Conservation (phyloP, 2,113 vertebrate genomes). For the Planiliza haematocheilus region DNA sequence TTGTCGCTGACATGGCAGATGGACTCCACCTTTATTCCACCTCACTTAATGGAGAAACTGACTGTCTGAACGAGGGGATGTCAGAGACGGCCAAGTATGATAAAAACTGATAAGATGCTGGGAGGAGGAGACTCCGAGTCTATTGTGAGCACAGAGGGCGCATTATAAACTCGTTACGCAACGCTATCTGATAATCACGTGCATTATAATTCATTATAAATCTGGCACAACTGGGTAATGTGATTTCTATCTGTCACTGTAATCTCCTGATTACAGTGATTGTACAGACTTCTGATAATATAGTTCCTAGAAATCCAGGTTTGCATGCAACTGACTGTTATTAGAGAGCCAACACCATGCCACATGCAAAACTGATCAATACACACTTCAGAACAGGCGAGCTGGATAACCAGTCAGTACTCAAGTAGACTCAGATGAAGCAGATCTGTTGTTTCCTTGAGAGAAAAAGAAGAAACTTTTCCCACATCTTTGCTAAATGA, state of each 20-base stretch:
- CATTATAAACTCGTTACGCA: constrained; percentile 69
- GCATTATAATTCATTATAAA: constrained; percentile 73
- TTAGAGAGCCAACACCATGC: background rate
- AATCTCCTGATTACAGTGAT: constrained; percentile 59
- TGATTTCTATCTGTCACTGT: constrained; percentile 60
- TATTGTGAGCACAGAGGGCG: constrained; percentile 52
- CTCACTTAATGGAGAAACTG: constrained; percentile 64
- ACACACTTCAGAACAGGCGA: background rate
- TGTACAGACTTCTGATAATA: constrained; percentile 34
- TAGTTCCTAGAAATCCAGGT: constrained; percentile 19
- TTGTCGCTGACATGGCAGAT: constrained; percentile 48
- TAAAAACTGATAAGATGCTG: constrained; percentile 69
- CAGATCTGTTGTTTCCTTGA: no score
- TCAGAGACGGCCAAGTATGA: constrained; percentile 54
- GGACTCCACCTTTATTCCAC: constrained; percentile 68
- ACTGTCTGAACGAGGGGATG: constrained; percentile 54
- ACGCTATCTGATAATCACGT: constrained; percentile 63
- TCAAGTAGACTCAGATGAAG: no score
- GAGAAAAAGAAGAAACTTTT: no score
- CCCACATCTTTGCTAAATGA: no score
- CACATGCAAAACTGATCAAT: background rate
- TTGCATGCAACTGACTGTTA: background rate
- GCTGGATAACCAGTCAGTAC: no score
- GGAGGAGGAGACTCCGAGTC: constrained; percentile 52
- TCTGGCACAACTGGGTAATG: constrained; percentile 58